Conservation (phyloP, 2,888 invertebrate species). For the Listrodromus nycthemerus region DNA sequence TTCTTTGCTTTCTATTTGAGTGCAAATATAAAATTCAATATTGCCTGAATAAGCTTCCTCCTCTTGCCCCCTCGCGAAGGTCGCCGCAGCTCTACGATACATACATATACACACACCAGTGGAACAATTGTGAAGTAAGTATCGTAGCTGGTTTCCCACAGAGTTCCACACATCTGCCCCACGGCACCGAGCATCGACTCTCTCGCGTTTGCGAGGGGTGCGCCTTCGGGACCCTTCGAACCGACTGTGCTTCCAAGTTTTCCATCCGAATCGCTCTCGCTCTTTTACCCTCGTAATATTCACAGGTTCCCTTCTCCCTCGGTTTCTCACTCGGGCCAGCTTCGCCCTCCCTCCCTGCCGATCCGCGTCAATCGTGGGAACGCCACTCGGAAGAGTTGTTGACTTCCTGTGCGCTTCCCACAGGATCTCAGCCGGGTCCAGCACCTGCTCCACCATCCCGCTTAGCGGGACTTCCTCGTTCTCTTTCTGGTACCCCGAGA, state of each 20-base stretch:
- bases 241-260: slow-evolving; percentile 47
- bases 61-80: slow-evolving; percentile 5
- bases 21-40: slow-evolving; percentile 71
- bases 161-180: slow-evolving; percentile 83
- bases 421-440: slow-evolving; percentile 79
- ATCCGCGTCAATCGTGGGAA: slow-evolving; percentile 83
- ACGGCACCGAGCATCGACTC: slow-evolving; percentile 70
- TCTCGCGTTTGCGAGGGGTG: slow-evolving; percentile 71
- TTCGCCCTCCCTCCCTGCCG: slow-evolving; percentile 52
- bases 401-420: slow-evolving; percentile 84
- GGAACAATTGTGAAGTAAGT: slow-evolving; percentile 64
- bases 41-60: slow-evolving; percentile 35
- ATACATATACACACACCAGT: slow-evolving; percentile 56
- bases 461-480: slow-evolving; percentile 71
- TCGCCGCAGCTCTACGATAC: slow-evolving; percentile 12
- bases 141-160: slow-evolving; percentile 82
- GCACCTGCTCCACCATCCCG: slow-evolving; percentile 81
- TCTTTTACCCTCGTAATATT: slow-evolving; percentile 44
- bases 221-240: slow-evolving; percentile 53
- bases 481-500: slow-evolving; percentile 14
- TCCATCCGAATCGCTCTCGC: slow-evolving; percentile 43
- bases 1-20: slow-evolving; percentile 36
- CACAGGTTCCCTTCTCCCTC: slow-evolving; percentile 35
- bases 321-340: slow-evolving; percentile 31
- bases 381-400: slow-evolving; percentile 83